phyloP scores from a whole-genome alignment of 2,888 invertebrate genomes.

The Harpagoxenus sublaevis region DNA sequence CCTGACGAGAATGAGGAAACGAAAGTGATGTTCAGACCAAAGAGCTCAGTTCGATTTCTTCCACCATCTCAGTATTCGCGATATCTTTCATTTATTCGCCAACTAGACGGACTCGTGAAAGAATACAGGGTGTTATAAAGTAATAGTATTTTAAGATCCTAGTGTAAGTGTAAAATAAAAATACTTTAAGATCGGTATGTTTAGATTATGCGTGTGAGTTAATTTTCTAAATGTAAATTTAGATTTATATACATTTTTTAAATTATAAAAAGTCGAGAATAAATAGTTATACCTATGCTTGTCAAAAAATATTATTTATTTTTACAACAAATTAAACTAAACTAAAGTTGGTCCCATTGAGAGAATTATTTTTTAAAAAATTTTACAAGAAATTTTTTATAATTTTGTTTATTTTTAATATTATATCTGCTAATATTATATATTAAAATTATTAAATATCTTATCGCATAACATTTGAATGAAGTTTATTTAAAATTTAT shows the following conservation, averaged over 20 bases:
- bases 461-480: not conserved
- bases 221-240: not conserved
- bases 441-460: not conserved
- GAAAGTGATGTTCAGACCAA: constrained; percentile 34
- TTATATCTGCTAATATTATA: not conserved
- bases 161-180: not conserved
- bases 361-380: not conserved
- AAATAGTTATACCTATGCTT: not conserved
- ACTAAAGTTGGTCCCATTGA: not conserved
- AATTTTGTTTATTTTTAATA: not conserved
- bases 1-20: constrained; percentile 20
- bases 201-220: not conserved
- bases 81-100: constrained; percentile 20
- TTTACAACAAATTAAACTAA: not conserved
- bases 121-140: not conserved
- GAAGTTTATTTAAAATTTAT: not conserved
- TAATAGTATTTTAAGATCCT: not conserved
- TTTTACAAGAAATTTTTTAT: not conserved
- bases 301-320: not conserved
- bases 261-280: not conserved
- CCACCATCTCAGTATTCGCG: not conserved
- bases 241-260: not conserved
- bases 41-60: constrained; percentile 31
- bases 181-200: not conserved
- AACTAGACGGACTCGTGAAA: not conserved